A percentile compares a stretch with the other conserved stretches of the same genome.
phyloP scores from a whole-genome alignment of 2,888 invertebrate genomes.

The Bembecia ichneumoniformis region DNA sequence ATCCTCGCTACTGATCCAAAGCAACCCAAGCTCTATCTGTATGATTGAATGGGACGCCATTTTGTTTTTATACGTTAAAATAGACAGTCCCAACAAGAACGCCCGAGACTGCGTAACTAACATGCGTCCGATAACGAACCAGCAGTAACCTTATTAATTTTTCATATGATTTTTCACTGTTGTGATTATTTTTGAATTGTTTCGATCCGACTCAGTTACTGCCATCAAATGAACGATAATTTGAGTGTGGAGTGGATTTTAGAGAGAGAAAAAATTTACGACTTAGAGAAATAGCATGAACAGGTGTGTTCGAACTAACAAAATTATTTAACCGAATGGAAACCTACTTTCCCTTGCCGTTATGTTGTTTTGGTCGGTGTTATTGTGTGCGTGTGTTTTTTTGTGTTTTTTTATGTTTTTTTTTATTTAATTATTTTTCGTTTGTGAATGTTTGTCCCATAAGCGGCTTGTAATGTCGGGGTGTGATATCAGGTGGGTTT shows the following conservation, averaged over 20 bases:
- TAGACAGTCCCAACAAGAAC: constrained; percentile 25
- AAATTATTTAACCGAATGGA: constrained; percentile 37
- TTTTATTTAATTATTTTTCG: constrained; percentile 33
- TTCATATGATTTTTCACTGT: constrained; percentile 15
- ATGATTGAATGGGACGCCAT: constrained; percentile 24
- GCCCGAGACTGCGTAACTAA: constrained; percentile 43
- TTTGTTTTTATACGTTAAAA: constrained; percentile 9
- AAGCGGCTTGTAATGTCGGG: constrained; percentile 45
- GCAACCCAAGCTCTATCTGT: constrained; percentile 45
- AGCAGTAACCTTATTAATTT: constrained; percentile 46
- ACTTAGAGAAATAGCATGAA: constrained; percentile 43
- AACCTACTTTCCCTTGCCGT: constrained; percentile 57
- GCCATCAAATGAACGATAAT: constrained; percentile 46
- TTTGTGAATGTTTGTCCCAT: constrained; percentile 55
- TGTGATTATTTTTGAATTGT: constrained; percentile 33
- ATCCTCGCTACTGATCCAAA: constrained; percentile 59
- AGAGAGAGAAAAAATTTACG: constrained; percentile 20
- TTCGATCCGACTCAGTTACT: constrained; percentile 57
- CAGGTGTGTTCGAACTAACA: constrained; percentile 57
- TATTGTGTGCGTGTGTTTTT: constrained; percentile 10
- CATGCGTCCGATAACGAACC: constrained; percentile 37
- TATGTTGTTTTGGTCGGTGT: constrained; percentile 42
- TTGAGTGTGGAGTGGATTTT: constrained; percentile 72
- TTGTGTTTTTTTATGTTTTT: constrained; percentile 39
- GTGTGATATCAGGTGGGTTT: constrained; percentile 47